Evolutionary conservation across 2,113 vertebrate species (phyloP).

Genomic region (Desmodus rotundus): DNA sequence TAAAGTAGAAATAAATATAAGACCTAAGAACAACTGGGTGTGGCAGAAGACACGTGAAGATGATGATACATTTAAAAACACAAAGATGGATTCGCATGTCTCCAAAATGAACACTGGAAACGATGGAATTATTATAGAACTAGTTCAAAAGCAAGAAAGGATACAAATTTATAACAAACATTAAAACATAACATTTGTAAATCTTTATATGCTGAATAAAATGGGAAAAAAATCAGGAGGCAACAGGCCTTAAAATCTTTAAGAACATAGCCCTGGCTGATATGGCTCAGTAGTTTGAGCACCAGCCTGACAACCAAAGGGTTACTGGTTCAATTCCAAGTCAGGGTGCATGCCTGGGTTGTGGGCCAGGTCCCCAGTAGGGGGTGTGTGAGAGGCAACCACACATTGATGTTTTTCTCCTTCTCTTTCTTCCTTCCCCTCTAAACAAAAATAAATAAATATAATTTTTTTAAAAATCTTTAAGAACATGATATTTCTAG

Average conservation of each 20-base stretch:
- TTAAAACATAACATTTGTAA: neutral
- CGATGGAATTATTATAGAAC: neutral
- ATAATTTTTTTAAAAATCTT: too few relatives aligned
- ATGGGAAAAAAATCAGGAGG: neutral
- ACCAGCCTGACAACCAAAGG: too few relatives aligned
- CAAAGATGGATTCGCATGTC: neutral
- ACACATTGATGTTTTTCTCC: too few relatives aligned
- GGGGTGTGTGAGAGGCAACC: too few relatives aligned
- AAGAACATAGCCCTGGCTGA: too few relatives aligned
- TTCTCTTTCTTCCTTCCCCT: too few relatives aligned
- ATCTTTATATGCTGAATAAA: neutral
- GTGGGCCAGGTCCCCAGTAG: too few relatives aligned
- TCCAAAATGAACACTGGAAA: neutral
- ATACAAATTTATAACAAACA: conserved; percentile 1
- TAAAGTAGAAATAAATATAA: neutral
- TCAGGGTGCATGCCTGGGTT: too few relatives aligned
- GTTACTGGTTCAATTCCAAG: too few relatives aligned
- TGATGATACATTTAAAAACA: neutral
- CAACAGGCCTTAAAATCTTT: neutral
- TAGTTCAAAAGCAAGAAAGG: conserved; percentile 14
- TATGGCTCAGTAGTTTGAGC: too few relatives aligned
- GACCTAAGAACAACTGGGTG: neutral
- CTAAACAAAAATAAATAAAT: too few relatives aligned
- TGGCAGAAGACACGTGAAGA: neutral
- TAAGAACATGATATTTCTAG: neutral